These are phyloP conservation scores for Melopsittacus undulatus DNA, from an alignment of 2,797 vertebrate species.

Conservation along the genomic window DNA sequence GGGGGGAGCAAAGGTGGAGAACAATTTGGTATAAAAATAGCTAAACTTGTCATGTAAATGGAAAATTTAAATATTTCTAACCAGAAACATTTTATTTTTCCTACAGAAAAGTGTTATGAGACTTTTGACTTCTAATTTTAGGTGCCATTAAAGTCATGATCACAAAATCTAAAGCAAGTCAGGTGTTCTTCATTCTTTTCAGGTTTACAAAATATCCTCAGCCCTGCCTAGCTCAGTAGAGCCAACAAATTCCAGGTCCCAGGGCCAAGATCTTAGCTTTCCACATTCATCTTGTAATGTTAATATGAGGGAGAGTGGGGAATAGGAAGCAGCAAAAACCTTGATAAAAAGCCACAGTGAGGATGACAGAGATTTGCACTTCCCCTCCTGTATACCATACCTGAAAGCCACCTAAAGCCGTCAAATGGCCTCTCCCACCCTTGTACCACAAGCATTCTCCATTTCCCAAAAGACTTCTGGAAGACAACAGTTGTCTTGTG, in stretches of 20 bases:
- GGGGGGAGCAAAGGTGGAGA: background rate
- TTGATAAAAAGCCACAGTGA: background rate
- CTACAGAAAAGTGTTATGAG: background rate
- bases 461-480: background rate
- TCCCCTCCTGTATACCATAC: background rate
- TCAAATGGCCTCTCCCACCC: background rate
- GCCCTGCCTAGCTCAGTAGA: background rate
- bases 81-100: background rate
- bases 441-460: background rate
- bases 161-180: background rate
- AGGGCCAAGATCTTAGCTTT: background rate
- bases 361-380: background rate
- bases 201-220: background rate
- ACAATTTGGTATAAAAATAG: background rate
- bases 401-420: background rate
- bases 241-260: background rate
- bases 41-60: background rate
- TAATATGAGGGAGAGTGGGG: background rate
- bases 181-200: background rate
- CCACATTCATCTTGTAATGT: background rate
- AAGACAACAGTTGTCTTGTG: background rate
- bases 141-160: background rate
- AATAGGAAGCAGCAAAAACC: background rate
- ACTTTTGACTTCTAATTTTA: background rate
- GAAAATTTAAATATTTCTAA: background rate